These are phyloP conservation scores for Eudasyphora cyanicolor DNA, from an alignment of 2,888 invertebrate species.

Conservation along the genomic window DNA sequence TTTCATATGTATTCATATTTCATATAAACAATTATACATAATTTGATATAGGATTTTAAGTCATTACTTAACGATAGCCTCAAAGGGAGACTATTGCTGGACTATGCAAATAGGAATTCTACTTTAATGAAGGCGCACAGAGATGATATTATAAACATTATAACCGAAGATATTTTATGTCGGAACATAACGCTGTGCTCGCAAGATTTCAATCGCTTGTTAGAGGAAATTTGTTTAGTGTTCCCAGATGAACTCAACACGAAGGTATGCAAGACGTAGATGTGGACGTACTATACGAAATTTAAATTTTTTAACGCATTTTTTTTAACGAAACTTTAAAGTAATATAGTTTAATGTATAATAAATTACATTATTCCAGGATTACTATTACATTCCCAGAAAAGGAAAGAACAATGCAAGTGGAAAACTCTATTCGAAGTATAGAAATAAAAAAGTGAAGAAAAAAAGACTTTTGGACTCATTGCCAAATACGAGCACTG, in stretches of 20 bases:
- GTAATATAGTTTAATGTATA: not conserved
- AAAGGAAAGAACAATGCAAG: slow-evolving; percentile 27
- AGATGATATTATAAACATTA: slow-evolving; percentile 2
- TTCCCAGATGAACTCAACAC: not conserved
- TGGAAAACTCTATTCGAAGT: slow-evolving; percentile 11
- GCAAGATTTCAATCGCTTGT: not conserved
- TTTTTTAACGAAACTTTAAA: not conserved
- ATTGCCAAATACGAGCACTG: not conserved
- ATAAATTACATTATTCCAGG: not conserved
- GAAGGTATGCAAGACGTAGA: not conserved
- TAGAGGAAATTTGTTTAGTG: not conserved
- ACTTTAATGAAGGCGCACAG: not conserved
- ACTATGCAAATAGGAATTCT: not conserved
- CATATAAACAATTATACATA: not conserved
- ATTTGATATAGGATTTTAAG: not conserved
- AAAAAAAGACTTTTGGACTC: slow-evolving; percentile 1
- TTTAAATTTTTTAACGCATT: not conserved
- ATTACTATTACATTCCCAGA: slow-evolving; percentile 28
- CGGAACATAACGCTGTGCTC: not conserved
- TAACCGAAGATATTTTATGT: not conserved
- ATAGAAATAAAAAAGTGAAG: slow-evolving; percentile 18
- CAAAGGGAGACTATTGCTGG: not conserved
- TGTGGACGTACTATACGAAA: not conserved
- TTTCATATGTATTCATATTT: not conserved
- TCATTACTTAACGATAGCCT: not conserved